These are phyloP conservation scores for Uloborus diversus DNA, from an alignment of 1,140 invertebrate genomes.

Conservation along the genomic window DNA sequence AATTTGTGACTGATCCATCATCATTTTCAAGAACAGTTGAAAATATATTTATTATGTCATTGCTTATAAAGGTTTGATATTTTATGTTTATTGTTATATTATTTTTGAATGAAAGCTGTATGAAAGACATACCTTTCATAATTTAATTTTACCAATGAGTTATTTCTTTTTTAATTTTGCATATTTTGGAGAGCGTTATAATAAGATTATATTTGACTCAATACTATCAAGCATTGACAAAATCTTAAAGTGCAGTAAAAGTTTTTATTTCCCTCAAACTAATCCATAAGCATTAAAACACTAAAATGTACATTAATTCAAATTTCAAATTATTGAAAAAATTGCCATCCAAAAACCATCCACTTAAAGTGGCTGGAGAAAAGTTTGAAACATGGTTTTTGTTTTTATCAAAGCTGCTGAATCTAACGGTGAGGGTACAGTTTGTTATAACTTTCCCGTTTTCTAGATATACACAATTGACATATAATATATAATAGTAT, in stretches of 20 bases:
- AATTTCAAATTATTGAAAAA: too few relatives aligned
- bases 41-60: slow-evolving; percentile 40
- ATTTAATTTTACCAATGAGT: not conserved
- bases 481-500: too few relatives aligned
- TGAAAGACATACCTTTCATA: not conserved
- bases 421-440: too few relatives aligned
- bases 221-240: not conserved
- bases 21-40: slow-evolving; percentile 34
- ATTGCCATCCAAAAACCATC: too few relatives aligned
- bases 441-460: too few relatives aligned
- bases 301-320: too few relatives aligned
- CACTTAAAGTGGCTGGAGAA: too few relatives aligned
- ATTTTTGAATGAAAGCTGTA: not conserved
- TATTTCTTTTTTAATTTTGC: not conserved
- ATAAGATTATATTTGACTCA: not conserved
- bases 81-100: not conserved
- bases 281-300: too few relatives aligned
- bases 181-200: not conserved
- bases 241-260: not conserved
- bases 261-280: too few relatives aligned
- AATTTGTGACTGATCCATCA: slow-evolving; percentile 29
- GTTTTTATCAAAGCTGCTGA: too few relatives aligned
- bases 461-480: too few relatives aligned
- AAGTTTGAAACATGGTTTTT: too few relatives aligned
- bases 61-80: slow-evolving; percentile 19